phyloP scores from a whole-genome alignment of 2,888 invertebrate genomes.

The Eueremaeus valkanovi region DNA sequence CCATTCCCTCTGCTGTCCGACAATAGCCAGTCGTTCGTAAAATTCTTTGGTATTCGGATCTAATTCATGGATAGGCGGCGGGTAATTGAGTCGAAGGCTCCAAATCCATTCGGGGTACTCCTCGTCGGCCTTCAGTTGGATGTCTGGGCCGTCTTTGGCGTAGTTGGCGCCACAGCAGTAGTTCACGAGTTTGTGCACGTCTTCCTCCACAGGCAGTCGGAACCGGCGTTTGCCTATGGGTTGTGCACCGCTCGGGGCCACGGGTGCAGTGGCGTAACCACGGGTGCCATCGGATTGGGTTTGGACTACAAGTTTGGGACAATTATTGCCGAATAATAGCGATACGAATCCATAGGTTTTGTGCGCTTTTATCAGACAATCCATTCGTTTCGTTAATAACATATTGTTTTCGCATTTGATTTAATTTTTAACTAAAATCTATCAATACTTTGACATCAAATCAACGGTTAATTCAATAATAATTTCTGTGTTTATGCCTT shows the following conservation, averaged over 20 bases:
- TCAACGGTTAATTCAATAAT: not conserved
- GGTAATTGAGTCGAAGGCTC: conserved; percentile 63
- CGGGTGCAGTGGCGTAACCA: not conserved
- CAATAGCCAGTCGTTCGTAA: conserved; percentile 61
- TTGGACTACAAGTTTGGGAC: not conserved
- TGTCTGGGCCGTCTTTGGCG: conserved; percentile 69
- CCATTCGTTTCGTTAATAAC: not conserved
- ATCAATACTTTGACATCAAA: not conserved
- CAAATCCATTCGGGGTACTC: conserved; percentile 94
- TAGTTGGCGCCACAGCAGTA: conserved; percentile 84
- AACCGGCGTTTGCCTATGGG: conserved; percentile 43
- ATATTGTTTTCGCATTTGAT: not conserved
- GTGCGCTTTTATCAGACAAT: not conserved
- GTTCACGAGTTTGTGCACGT: conserved; percentile 68
- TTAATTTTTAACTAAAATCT: not conserved
- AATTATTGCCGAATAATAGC: not conserved
- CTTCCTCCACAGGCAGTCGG: conserved; percentile 73
- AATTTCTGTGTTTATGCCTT: no score
- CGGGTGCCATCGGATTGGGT: no score
- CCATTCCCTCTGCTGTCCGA: conserved; percentile 34
- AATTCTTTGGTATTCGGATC: conserved; percentile 75
- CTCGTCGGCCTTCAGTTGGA: conserved; percentile 66
- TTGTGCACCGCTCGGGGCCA: conserved; percentile 1
- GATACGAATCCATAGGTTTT: not conserved
- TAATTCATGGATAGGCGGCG: conserved; percentile 66